phyloP scores from a whole-genome alignment of 2,888 invertebrate species.

The Pterostichus niger region DNA sequence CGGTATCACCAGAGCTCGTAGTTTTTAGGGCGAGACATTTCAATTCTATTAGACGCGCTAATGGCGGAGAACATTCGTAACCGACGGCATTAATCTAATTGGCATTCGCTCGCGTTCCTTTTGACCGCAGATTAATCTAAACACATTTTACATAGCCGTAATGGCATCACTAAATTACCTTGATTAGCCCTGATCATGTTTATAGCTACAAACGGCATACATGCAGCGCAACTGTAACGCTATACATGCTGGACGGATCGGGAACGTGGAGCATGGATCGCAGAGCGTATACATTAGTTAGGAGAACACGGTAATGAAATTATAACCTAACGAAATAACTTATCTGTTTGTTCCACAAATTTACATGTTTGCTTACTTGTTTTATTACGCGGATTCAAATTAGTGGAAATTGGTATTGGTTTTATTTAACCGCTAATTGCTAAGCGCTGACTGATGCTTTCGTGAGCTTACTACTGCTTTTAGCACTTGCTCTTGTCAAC shows the following conservation, averaged over 20 bases:
- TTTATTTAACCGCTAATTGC: constrained; percentile 34
- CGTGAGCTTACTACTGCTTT: not conserved
- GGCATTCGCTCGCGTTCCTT: constrained; percentile 66
- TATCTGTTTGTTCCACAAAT: constrained; percentile 49
- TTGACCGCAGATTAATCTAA: constrained; percentile 67
- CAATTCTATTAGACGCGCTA: constrained; percentile 63
- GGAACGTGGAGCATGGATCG: constrained; percentile 21
- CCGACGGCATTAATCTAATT: constrained; percentile 66
- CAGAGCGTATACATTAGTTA: constrained; percentile 52
- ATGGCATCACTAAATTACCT: constrained; percentile 67
- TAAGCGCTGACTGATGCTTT: not conserved
- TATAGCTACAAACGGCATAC: constrained; percentile 56
- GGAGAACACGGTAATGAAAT: constrained; percentile 53
- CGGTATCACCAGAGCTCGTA: constrained; percentile 10
- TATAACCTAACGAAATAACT: constrained; percentile 55
- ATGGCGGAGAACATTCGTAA: constrained; percentile 57
- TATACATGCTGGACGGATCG: not conserved
- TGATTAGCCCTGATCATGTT: constrained; percentile 67
- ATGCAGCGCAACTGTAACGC: constrained; percentile 28
- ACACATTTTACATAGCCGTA: constrained; percentile 67
- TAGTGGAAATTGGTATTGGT: constrained; percentile 34
- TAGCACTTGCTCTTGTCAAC: not conserved
- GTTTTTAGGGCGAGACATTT: constrained; percentile 61
- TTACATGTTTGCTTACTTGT: constrained; percentile 46
- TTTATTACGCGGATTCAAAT: constrained; percentile 42